Conservation (phyloP, 1,140 invertebrate genomes). For the Agrypnia vestita region DNA sequence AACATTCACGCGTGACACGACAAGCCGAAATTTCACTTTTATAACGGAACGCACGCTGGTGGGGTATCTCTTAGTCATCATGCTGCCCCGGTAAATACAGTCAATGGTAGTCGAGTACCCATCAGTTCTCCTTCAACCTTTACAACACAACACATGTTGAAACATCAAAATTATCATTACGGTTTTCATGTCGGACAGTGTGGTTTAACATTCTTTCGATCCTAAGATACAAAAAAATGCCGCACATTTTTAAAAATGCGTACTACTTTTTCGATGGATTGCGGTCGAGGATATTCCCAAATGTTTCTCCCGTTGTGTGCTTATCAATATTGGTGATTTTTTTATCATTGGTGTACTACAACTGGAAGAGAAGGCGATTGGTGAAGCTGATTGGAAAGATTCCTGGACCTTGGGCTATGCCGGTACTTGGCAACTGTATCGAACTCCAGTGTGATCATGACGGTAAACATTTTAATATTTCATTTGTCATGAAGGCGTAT, state of each 20-base stretch:
- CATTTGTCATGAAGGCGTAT: background rate
- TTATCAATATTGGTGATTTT: conserved; percentile 52
- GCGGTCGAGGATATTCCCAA: background rate
- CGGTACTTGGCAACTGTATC: conserved; percentile 69
- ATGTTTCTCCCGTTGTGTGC: conserved; percentile 52
- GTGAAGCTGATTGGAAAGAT: conserved; percentile 70
- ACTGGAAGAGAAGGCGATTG: conserved; percentile 66
- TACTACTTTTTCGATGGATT: conserved; percentile 3
- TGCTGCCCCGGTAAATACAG: too few relatives aligned
- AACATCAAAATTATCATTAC: too few relatives aligned
- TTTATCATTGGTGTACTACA: conserved; percentile 63
- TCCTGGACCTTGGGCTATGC: conserved; percentile 74
- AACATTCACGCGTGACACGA: background rate
- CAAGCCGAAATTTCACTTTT: conserved; percentile 35
- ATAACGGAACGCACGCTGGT: conserved; percentile 1
- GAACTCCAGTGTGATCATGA: conserved; percentile 59
- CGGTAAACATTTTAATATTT: conserved; percentile 40
- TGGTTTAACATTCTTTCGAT: too few relatives aligned
- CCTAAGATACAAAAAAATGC: conserved; percentile 1
- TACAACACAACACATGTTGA: too few relatives aligned
- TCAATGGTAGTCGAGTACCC: too few relatives aligned
- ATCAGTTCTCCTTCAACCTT: too few relatives aligned
- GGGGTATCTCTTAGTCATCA: background rate
- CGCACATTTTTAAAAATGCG: conserved; percentile 32
- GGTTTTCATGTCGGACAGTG: too few relatives aligned